phyloP scores from a whole-genome alignment of 2,888 invertebrate species.

The Blera fallax region DNA sequence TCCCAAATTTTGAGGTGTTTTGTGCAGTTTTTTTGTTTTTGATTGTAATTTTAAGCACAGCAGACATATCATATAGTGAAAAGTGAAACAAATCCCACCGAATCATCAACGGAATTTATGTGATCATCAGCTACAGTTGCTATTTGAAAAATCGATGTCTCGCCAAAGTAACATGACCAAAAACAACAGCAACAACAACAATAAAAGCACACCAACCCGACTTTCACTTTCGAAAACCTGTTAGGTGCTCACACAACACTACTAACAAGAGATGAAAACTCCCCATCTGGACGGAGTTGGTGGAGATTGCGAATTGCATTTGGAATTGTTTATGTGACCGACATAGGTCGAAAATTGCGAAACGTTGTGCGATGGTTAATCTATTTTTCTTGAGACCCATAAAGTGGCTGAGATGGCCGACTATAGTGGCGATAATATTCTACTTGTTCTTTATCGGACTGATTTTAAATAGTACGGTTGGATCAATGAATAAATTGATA shows the following conservation, averaged over 20 bases:
- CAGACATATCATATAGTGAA: background rate
- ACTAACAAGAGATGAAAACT: conserved; percentile 51
- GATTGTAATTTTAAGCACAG: background rate
- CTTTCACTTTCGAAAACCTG: conserved; percentile 72
- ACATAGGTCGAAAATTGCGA: conserved; percentile 36
- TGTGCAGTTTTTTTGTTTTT: background rate
- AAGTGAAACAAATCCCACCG: background rate
- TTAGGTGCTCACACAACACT: conserved; percentile 40
- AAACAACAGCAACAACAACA: conserved; percentile 33
- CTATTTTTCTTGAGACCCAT: conserved; percentile 45
- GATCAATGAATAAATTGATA: conserved; percentile 60
- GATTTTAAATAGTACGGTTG: conserved; percentile 83
- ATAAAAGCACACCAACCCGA: conserved; percentile 42
- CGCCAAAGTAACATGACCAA: conserved; percentile 16
- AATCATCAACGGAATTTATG: background rate
- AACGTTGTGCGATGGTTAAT: conserved; percentile 46
- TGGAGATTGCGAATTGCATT: conserved; percentile 41
- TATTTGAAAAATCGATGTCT: conserved; percentile 67
- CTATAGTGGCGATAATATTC: conserved; percentile 83
- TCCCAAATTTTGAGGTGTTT: background rate
- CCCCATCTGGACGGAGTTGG: conserved; percentile 19
- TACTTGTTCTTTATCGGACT: conserved; percentile 83
- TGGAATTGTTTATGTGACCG: conserved; percentile 61
- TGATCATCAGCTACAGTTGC: conserved; percentile 7
- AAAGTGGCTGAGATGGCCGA: conserved; percentile 83